Base-by-base conservation (phyloP, 2,888 invertebrate species). In the Litoditis marina region DNA sequence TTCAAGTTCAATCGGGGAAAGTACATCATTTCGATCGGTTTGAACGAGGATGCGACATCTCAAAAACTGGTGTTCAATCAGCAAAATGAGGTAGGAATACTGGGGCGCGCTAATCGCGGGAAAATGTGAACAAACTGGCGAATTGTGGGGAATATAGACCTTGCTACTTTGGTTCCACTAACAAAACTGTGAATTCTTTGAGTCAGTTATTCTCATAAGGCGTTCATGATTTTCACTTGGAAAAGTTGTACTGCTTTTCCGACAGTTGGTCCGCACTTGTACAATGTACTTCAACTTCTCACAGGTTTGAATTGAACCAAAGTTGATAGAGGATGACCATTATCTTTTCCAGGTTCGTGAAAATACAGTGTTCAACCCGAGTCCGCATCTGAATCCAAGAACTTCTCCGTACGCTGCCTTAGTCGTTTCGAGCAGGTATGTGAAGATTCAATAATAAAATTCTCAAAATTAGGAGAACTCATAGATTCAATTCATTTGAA, bases 401-500 rank as follows among this genome's bases (percentile, higher is more conserved):
- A 92, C 92, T 67, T 87, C 91, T 73, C 94, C 95, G 0, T 91
- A 94, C 1, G 96, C 95, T 0, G 90, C 92, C 0, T 88, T 96
- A 39, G 92, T 94, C 0, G 87, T 96, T 25, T 91, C 92, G 0
- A 79, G 80, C 67, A 76, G 74, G 70, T 73, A 46, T 4, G 34
- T n/a, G 31, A 22, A n/a, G n/a, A n/a, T n/a, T n/a, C 13, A 27
- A 13, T 11, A 51, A 13, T 30, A 13, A 8, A n/a, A n/a, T n/a
- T n/a, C n/a, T n/a, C n/a, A n/a, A n/a, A n/a, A n/a, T n/a, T n/a
- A n/a, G n/a, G n/a, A n/a, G n/a, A n/a, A n/a, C n/a, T n/a, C n/a
- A n/a, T n/a, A n/a, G n/a, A n/a, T n/a, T n/a, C n/a, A n/a, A n/a
- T n/a, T n/a, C n/a, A n/a, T n/a, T n/a, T n/a, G n/a, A n/a, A n/a